These are phyloP conservation scores for Nycteola revayana DNA, from an alignment of 2,888 invertebrate species.

Conservation along the genomic window DNA sequence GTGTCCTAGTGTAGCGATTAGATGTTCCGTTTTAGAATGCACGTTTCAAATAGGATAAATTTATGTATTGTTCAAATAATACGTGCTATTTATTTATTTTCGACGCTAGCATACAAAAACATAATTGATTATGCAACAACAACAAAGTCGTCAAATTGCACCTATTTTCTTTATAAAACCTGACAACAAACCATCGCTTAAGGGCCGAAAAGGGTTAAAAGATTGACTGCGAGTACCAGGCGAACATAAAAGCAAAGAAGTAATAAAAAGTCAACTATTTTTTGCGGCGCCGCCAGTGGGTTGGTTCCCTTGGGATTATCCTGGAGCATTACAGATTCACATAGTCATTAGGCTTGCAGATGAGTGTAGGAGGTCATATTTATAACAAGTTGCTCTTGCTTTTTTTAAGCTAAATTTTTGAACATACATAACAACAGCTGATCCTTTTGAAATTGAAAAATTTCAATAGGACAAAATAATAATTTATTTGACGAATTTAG, in stretches of 20 bases:
- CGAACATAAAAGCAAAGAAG: constrained; percentile 32
- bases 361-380: constrained; percentile 33
- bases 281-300: constrained; percentile 11
- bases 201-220: constrained; percentile 43
- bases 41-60: not conserved
- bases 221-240: constrained; percentile 45
- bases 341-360: constrained; percentile 51
- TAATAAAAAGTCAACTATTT: constrained; percentile 22
- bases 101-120: too few relatives aligned
- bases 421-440: too few relatives aligned
- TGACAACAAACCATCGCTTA: not conserved
- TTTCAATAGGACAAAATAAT: too few relatives aligned
- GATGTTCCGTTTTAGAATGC: constrained; percentile 11
- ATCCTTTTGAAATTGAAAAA: too few relatives aligned
- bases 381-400: constrained; percentile 4
- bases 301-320: constrained; percentile 39
- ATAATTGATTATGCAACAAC: too few relatives aligned
- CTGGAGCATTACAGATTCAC: constrained; percentile 56
- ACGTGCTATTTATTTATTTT: too few relatives aligned
- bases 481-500: too few relatives aligned
- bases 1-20: constrained; percentile 53
- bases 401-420: too few relatives aligned
- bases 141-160: too few relatives aligned
- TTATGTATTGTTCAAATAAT: too few relatives aligned
- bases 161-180: too few relatives aligned